phyloP scores from a whole-genome alignment of 37 sponge, comb jelly and placozoan species.

The Aphrocallistes beatrix region DNA sequence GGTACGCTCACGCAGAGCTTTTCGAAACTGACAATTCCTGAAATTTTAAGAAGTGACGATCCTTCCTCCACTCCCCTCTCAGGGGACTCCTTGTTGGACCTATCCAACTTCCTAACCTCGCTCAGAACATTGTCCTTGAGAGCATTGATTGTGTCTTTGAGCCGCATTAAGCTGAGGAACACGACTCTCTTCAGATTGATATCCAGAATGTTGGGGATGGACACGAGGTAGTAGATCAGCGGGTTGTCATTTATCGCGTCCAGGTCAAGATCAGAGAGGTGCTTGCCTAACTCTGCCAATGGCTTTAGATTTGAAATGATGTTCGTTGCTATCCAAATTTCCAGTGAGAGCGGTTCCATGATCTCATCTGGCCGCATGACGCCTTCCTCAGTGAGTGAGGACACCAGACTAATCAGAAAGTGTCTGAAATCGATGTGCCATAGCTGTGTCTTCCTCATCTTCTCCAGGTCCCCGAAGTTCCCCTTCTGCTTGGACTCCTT shows the following conservation, averaged over 20 bases:
- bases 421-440: neutral
- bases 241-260: neutral
- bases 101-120: neutral
- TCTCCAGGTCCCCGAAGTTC: neutral
- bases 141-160: neutral
- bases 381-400: neutral
- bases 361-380: neutral
- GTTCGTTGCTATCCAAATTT: neutral
- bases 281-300: neutral
- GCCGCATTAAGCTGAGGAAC: neutral
- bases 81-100: neutral
- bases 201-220: neutral
- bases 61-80: neutral
- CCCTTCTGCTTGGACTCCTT: neutral
- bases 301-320: neutral
- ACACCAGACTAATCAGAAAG: neutral
- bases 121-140: neutral
- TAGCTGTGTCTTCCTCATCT: constrained; percentile 1
- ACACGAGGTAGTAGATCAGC: neutral
- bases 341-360: neutral
- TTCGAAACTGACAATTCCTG: neutral
- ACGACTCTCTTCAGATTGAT: neutral
- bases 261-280: neutral
- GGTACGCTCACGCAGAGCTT: neutral
- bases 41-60: neutral